Evolutionary conservation across 2,113 vertebrate species (phyloP).

Genomic region (Dipodomys spectabilis): DNA sequence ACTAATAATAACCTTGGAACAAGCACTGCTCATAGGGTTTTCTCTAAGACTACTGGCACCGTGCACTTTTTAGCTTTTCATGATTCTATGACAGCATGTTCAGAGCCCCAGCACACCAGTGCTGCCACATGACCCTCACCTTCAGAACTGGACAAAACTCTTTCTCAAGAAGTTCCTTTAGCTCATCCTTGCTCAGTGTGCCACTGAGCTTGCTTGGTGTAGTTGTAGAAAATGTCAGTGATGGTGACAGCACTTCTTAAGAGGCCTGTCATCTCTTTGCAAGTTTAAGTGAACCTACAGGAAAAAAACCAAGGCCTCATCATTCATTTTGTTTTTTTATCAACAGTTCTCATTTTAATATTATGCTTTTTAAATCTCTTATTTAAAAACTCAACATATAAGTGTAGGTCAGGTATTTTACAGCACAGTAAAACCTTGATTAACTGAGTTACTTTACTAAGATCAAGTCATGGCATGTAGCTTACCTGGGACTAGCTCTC

Average conservation of each 20-base stretch:
- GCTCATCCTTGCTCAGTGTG: slow-evolving; percentile 77
- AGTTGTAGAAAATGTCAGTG: slow-evolving; percentile 80
- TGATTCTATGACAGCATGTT: not conserved
- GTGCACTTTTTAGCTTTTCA: not conserved
- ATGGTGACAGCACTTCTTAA: slow-evolving; percentile 83
- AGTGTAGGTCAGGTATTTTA: not conserved
- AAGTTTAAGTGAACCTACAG: slow-evolving; percentile 72
- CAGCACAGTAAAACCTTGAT: not conserved
- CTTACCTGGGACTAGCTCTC: not conserved
- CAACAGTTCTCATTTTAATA: not conserved
- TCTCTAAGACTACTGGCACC: not conserved
- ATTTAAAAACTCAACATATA: slow-evolving; percentile 22
- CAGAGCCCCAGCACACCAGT: not conserved
- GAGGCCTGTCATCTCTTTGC: slow-evolving; percentile 82
- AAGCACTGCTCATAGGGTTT: not conserved
- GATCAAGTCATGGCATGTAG: not conserved
- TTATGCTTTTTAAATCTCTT: not conserved
- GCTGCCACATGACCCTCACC: slow-evolving; percentile 35
- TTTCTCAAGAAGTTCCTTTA: slow-evolving; percentile 82
- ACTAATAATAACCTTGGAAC: too few species aligned
- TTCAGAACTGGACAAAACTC: slow-evolving; percentile 81
- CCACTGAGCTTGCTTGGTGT: slow-evolving; percentile 71
- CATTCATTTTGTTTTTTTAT: not conserved
- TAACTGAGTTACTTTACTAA: slow-evolving; percentile 49
- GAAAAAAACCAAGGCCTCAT: not conserved